phyloP scores from a whole-genome alignment of 2,113 vertebrate genomes.

The Callithrix jacchus region DNA sequence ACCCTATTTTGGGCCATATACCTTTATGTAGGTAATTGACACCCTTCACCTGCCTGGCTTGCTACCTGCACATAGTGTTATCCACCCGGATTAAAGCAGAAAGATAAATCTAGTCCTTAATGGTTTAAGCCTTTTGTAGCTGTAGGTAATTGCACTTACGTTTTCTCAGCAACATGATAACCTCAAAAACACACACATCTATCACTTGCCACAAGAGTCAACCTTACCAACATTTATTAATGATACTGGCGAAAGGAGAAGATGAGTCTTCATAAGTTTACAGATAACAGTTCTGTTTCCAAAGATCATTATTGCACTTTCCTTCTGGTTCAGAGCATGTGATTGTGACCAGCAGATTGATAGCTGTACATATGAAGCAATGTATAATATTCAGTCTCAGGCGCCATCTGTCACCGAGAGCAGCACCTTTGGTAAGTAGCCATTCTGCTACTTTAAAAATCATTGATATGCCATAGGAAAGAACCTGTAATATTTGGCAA shows the following conservation, averaged over 20 bases:
- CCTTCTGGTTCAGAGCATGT: slow-evolving; percentile 70
- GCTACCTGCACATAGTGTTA: neutral
- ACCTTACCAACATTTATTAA: neutral
- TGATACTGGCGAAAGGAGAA: neutral
- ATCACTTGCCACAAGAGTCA: neutral
- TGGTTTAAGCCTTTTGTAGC: neutral
- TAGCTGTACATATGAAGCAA: slow-evolving; percentile 92
- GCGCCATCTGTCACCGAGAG: slow-evolving; percentile 67
- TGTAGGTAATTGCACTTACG: neutral
- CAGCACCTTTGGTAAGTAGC: slow-evolving; percentile 86
- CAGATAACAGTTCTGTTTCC: slow-evolving; percentile 3
- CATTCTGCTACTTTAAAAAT: neutral
- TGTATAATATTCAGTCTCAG: slow-evolving; percentile 94
- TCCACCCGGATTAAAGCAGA: slow-evolving; percentile 7
- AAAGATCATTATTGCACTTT: slow-evolving; percentile 49
- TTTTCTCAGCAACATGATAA: neutral
- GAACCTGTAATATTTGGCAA: neutral
- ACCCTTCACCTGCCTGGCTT: neutral
- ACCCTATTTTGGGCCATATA: neutral
- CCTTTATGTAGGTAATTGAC: neutral
- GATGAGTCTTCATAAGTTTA: neutral
- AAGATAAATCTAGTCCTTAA: neutral
- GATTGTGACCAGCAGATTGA: slow-evolving; percentile 87
- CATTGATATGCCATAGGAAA: neutral
- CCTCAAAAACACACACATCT: neutral